These are phyloP conservation scores for Teleopsis dalmanni DNA, from an alignment of 1,140 invertebrate species.

Conservation along the genomic window DNA sequence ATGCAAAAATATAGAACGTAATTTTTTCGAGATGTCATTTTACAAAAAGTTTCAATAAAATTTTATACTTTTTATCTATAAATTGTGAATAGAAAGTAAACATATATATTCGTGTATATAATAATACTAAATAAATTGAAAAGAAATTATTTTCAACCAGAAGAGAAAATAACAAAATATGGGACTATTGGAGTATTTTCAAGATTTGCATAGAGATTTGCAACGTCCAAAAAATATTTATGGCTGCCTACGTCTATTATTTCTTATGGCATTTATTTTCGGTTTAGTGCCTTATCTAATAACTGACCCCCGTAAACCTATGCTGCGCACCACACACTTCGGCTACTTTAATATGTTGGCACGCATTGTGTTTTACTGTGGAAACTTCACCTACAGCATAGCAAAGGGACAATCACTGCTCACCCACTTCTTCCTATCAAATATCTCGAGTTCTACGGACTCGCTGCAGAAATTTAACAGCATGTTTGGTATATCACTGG, in stretches of 20 bases:
- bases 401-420: constrained; percentile 9
- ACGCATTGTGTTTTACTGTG: constrained; percentile 14
- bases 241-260: constrained; percentile 13
- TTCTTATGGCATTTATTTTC: constrained; percentile 14
- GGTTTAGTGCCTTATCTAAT: constrained; percentile 27
- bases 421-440: constrained; percentile 12
- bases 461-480: constrained; percentile 25
- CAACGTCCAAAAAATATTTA: constrained; percentile 3
- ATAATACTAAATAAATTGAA: too few relatives aligned
- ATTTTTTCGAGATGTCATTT: too few relatives aligned
- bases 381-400: constrained; percentile 12
- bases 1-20: too few relatives aligned
- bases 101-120: too few relatives aligned
- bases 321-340: constrained; percentile 7
- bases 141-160: too few relatives aligned
- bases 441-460: constrained; percentile 18
- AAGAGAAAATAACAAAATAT: too few relatives aligned
- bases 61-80: too few relatives aligned
- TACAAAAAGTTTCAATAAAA: too few relatives aligned
- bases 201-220: neutral
- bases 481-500: constrained; percentile 15
- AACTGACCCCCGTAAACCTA: neutral
- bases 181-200: too few relatives aligned
- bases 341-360: constrained; percentile 16
- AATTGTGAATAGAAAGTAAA: too few relatives aligned